Conservation (phyloP, 2,113 vertebrate species). For the Onychostoma macrolepis region DNA sequence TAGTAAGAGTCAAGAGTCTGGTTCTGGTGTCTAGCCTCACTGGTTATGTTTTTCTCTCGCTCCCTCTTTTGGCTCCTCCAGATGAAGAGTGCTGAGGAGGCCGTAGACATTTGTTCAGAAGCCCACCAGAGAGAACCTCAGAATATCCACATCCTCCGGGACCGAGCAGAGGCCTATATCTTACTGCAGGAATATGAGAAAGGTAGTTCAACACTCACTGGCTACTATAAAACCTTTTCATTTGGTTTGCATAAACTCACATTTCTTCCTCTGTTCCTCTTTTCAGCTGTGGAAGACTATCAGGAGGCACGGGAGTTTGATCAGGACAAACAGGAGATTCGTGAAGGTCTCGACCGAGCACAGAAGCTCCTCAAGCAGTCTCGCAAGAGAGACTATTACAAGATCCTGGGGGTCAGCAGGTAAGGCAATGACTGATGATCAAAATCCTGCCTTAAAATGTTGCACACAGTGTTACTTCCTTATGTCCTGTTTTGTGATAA, state of each 20-base stretch:
- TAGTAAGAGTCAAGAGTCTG: not conserved
- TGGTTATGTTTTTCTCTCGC: not conserved
- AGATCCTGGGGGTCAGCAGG: conserved; percentile 77
- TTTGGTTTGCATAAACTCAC: not conserved
- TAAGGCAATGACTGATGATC: not conserved
- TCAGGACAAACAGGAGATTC: conserved; percentile 74
- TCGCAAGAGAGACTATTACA: conserved; percentile 83
- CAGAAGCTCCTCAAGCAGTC: conserved; percentile 83
- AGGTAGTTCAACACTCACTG: conserved; percentile 63
- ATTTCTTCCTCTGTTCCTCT: not conserved
- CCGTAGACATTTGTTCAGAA: conserved; percentile 80
- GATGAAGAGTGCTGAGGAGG: conserved; percentile 69
- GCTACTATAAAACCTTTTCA: not conserved
- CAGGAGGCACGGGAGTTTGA: conserved; percentile 82
- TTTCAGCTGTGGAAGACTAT: conserved; percentile 81
- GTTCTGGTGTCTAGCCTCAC: not conserved
- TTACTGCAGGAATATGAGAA: conserved; percentile 83
- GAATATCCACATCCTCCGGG: conserved; percentile 77
- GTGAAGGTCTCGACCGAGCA: conserved; percentile 80
- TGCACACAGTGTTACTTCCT: not conserved
- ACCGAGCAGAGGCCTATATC: conserved; percentile 83
- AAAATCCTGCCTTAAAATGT: not conserved
- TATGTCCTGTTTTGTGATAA: not conserved
- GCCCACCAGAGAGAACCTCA: conserved; percentile 81
- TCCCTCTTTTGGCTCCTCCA: conserved; percentile 39